Base-by-base conservation (phyloP, 2,113 vertebrate species). In the Nothocercus julius region DNA sequence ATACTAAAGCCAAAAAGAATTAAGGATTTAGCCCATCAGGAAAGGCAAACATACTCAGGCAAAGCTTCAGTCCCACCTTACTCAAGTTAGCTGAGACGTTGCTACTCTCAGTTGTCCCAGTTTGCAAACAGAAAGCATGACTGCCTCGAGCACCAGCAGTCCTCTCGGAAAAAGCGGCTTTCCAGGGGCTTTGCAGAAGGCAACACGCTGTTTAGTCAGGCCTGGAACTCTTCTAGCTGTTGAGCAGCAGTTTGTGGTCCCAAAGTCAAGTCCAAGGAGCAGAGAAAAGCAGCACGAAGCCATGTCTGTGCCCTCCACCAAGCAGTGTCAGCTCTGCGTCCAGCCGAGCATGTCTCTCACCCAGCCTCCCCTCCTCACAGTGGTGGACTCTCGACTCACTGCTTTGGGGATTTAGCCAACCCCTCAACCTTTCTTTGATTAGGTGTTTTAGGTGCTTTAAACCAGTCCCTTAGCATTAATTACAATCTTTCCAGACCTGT, bases 131-230 rank as follows among this genome's bases (percentile, higher is more conserved):
- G 63, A 86, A 42, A 53, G 28, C 1, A 49, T 49, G 49, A 15
- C 45, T 70, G 30, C 54, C 1, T 12, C 11, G 42, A 19, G 15
- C 51, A 7, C 49, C 1, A 1, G 2, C 1, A 7, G 27, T 77
- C 45, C 53, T 38, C 2, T 7, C 54, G 76, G 83, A 61, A 8
- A 3, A 0, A 0, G 0, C 14, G n/a, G 5, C 64, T 82, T 82
- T 78, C 53, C 51, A 12, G 11, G 9, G 15, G 18, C 49, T 80
- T 66, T 44, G 62, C 47, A 62, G 75, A 42, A 16, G 22, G 51
- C 58, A 51, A 13, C 45, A 3, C 0, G 2, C 6, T 67, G 30
- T n/a, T 61, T 3, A 24, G 54, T 21, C 38, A 59, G 36, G 7
- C 28, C 44, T 38, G 38, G 38, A 53, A 9, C 19, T 22, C 11